These are phyloP conservation scores for Latheticus oryzae DNA, from an alignment of 2,888 invertebrate genomes.

Conservation along the genomic window DNA sequence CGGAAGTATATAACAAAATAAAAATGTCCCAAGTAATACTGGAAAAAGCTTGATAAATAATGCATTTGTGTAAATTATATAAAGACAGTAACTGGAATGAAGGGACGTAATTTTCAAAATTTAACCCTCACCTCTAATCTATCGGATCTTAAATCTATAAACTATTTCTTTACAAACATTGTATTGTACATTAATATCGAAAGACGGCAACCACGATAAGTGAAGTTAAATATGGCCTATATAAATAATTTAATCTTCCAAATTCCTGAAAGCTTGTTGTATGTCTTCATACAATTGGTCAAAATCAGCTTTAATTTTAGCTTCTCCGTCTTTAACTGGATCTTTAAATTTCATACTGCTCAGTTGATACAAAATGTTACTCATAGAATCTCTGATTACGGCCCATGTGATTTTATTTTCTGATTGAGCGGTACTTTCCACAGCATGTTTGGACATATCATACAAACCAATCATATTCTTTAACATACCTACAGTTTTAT, in stretches of 20 bases:
- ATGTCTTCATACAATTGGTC: conserved; percentile 98
- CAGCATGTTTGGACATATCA: conserved; percentile 97
- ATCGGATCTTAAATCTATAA: conserved; percentile 45
- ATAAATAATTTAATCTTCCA: conserved; percentile 85
- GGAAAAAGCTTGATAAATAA: conserved; percentile 21
- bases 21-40: conserved; percentile 31
- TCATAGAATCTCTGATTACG: conserved; percentile 97
- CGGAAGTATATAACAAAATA: conserved; percentile 23
- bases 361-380: conserved; percentile 94
- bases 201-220: conserved; percentile 40
- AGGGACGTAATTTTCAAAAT: conserved; percentile 50
- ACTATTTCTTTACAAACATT: conserved; percentile 45
- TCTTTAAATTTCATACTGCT: conserved; percentile 99
- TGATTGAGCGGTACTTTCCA: conserved; percentile 97
- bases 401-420: conserved; percentile 99
- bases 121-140: conserved; percentile 52
- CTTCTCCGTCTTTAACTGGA: conserved; percentile 97
- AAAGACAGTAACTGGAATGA: conserved; percentile 56
- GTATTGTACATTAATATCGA: conserved; percentile 55
- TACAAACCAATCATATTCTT: conserved; percentile 98
- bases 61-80: conserved; percentile 42
- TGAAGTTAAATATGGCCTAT: conserved; percentile 41
- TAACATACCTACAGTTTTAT: conserved; percentile 99
- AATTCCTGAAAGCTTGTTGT: conserved; percentile 96
- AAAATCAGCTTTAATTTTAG: conserved; percentile 96